A percentile compares a stretch with the other conserved stretches of the same genome.
Evolutionary conservation across 2,113 vertebrate species (phyloP).

Genomic region (Glaucomys volans): DNA sequence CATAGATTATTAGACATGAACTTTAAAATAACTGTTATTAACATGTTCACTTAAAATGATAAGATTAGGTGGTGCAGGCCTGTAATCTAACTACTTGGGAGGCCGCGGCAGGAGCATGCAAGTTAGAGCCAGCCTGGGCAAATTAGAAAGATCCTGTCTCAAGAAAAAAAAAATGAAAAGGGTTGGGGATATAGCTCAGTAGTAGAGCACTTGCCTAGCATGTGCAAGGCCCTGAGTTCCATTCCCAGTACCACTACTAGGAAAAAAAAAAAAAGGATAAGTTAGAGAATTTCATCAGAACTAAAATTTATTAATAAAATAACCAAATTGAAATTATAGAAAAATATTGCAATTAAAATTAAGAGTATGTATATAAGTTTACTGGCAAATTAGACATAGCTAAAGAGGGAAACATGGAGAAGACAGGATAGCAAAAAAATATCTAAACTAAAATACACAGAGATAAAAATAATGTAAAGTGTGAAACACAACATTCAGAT

Average conservation of each 20-base stretch:
- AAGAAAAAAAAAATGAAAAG: too few relatives aligned
- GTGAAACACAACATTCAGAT: background rate
- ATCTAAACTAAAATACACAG: background rate
- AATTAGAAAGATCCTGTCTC: too few relatives aligned
- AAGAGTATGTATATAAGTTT: background rate
- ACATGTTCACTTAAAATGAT: background rate
- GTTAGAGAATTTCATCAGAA: constrained; percentile 15
- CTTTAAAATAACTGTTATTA: constrained; percentile 25
- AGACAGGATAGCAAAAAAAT: background rate
- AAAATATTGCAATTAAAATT: constrained; percentile 26
- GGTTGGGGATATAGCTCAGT: too few relatives aligned
- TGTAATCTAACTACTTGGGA: too few relatives aligned
- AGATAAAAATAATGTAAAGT: background rate
- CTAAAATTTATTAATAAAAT: background rate
- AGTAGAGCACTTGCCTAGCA: too few relatives aligned
- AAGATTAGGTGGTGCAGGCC: background rate
- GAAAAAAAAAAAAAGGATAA: background rate
- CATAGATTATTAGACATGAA: background rate
- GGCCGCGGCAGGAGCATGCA: too few relatives aligned
- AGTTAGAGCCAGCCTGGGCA: too few relatives aligned
- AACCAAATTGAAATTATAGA: background rate
- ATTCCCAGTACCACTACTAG: background rate
- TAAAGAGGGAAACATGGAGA: constrained; percentile 16
- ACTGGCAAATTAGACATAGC: background rate
- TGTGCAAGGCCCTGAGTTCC: background rate